These are phyloP conservation scores for Aeoliscus strigatus DNA, from an alignment of 2,797 vertebrate genomes.

Conservation along the genomic window DNA sequence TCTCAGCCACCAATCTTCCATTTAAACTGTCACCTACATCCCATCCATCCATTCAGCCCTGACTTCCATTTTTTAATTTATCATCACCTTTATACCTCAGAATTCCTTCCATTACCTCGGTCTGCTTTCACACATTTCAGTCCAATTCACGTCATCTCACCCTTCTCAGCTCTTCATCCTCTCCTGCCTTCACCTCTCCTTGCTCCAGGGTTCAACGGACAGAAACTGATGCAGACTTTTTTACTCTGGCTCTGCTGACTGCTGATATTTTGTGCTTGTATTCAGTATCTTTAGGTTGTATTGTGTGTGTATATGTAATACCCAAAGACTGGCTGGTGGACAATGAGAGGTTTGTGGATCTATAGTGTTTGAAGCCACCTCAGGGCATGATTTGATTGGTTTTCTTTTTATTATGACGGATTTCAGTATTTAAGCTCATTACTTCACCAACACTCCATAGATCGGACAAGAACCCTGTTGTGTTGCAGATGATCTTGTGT, in stretches of 20 bases:
- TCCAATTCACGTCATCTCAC: slow-evolving; percentile 38
- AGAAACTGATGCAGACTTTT: slow-evolving; percentile 35
- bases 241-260: slow-evolving; percentile 45
- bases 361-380: no score
- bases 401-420: no score
- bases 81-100: slow-evolving; percentile 33
- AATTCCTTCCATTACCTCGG: slow-evolving; percentile 42
- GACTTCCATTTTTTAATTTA: slow-evolving; percentile 54
- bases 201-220: slow-evolving; percentile 39
- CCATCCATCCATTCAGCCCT: slow-evolving; percentile 46
- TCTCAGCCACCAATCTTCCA: slow-evolving; percentile 59
- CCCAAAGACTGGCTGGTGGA: no score
- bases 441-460: no score
- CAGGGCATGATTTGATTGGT: no score
- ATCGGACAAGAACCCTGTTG: no score
- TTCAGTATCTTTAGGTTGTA: slow-evolving; percentile 28
- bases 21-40: slow-evolving; percentile 55
- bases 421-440: no score
- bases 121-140: slow-evolving; percentile 24
- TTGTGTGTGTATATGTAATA: no score
- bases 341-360: no score
- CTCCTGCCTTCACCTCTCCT: slow-evolving; percentile 31
- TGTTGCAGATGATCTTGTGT: no score
- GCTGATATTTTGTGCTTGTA: slow-evolving; percentile 45
- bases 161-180: no score